A percentile compares a stretch with the other conserved stretches of the same genome.
Evolutionary conservation across 2,797 vertebrate species (phyloP).

Genomic region (Tamandua tetradactyla): DNA sequence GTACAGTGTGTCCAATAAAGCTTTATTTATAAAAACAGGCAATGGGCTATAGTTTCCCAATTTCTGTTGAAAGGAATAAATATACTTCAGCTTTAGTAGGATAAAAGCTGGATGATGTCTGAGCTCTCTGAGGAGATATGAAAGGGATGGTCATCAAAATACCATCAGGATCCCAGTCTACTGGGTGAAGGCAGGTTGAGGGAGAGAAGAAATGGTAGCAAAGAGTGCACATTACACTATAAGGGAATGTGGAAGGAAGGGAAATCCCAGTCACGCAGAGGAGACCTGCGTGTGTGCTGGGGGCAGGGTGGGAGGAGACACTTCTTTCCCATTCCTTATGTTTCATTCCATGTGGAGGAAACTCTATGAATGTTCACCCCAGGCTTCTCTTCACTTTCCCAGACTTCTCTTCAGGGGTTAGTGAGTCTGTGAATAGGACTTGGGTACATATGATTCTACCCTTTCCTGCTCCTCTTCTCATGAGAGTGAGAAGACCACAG

Average conservation of each 20-base stretch:
- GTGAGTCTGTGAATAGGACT: not conserved
- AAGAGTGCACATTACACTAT: not conserved
- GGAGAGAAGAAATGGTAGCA: not conserved
- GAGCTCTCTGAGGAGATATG: not conserved
- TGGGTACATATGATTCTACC: not conserved
- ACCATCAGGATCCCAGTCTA: not conserved
- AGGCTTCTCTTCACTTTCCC: not conserved
- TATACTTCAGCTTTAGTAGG: not conserved
- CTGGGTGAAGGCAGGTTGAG: not conserved
- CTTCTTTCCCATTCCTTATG: not conserved
- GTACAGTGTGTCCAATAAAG: slow-evolving; percentile 23
- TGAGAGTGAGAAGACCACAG: not conserved
- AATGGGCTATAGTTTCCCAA: not conserved
- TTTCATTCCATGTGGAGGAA: not conserved
- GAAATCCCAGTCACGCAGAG: not conserved
- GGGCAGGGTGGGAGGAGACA: not conserved
- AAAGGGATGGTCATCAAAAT: not conserved
- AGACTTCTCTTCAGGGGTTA: not conserved
- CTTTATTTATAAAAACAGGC: slow-evolving; percentile 50
- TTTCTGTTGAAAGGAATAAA: not conserved
- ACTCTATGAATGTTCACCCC: not conserved
- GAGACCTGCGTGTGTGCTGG: not conserved
- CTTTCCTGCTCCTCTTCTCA: not conserved
- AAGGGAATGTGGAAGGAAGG: not conserved
- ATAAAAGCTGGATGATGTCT: not conserved